Percentiles rank a stretch among this genome's conserved stretches.
These are phyloP conservation scores for Sympetrum striolatum DNA, from an alignment of 2,888 invertebrate species.

Conservation along the genomic window DNA sequence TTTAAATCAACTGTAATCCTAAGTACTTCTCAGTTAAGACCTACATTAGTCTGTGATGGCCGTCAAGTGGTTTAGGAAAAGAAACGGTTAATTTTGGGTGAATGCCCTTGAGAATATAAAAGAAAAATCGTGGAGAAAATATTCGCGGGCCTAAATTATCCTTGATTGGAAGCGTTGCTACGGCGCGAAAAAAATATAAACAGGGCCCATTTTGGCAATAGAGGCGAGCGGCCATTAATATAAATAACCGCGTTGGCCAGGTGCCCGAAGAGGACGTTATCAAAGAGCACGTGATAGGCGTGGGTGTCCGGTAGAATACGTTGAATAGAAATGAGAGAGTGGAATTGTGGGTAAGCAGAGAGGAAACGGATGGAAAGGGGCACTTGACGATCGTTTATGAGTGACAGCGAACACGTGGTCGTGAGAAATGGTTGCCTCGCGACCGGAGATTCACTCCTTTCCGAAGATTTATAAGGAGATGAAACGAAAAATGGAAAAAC, in stretches of 20 bases:
- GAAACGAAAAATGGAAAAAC: not conserved
- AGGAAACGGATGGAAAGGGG: not conserved
- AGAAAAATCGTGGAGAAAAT: too few relatives aligned
- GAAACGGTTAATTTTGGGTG: too few relatives aligned
- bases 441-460: not conserved
- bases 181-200: not conserved
- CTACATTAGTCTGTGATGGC: too few relatives aligned
- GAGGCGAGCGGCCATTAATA: conserved; percentile 24
- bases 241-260: conserved; percentile 19
- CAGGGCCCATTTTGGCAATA: not conserved
- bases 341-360: conserved; percentile 12
- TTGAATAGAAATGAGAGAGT: not conserved
- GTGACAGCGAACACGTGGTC: conserved; percentile 19
- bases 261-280: conserved; percentile 9
- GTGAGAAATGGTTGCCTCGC: conserved; percentile 3
- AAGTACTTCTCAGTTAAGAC: too few relatives aligned
- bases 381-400: not conserved
- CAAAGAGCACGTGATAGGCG: not conserved
- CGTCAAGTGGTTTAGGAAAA: too few relatives aligned
- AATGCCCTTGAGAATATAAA: too few relatives aligned
- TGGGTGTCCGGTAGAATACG: not conserved
- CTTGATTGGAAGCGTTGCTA: too few relatives aligned
- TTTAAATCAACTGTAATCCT: too few relatives aligned
- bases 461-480: conserved; percentile 25
- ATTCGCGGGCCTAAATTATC: too few relatives aligned